Evolutionary conservation across 2,797 vertebrate species (phyloP).

Genomic region (Gambelia wislizenii): DNA sequence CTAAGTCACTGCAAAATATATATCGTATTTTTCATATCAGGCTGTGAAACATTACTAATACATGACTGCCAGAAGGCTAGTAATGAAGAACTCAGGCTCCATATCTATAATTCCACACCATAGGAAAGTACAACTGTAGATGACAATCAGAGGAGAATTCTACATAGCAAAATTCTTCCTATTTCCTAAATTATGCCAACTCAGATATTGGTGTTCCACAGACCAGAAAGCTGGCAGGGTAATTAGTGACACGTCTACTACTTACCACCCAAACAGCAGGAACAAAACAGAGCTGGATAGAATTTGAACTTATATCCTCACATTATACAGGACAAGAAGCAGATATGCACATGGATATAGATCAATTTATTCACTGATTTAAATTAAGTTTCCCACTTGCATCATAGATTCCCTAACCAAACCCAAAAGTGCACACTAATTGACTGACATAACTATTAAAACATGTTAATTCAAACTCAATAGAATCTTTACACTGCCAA

Average conservation of each 20-base stretch:
- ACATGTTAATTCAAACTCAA: background rate
- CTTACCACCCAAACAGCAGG: background rate
- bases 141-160: slow-evolving; percentile 5
- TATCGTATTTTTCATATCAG: slow-evolving; percentile 26
- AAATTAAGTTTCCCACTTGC: background rate
- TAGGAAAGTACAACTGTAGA: background rate
- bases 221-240: background rate
- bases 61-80: slow-evolving; percentile 27
- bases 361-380: background rate
- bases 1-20: background rate
- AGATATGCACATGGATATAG: background rate
- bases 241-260: background rate
- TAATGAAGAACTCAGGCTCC: background rate
- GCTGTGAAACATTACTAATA: slow-evolving; percentile 32
- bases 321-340: background rate
- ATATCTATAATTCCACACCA: background rate
- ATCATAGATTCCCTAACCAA: background rate
- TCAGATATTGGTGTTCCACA: background rate
- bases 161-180: background rate
- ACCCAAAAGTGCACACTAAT: background rate
- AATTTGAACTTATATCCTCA: background rate
- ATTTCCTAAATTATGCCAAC: slow-evolving; percentile 4
- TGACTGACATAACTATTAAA: background rate
- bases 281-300: background rate
- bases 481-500: background rate